A percentile compares a stretch with the other conserved stretches of the same genome.
Conservation (phyloP, 2,797 vertebrate genomes). For the Manis crassicaudata region DNA sequence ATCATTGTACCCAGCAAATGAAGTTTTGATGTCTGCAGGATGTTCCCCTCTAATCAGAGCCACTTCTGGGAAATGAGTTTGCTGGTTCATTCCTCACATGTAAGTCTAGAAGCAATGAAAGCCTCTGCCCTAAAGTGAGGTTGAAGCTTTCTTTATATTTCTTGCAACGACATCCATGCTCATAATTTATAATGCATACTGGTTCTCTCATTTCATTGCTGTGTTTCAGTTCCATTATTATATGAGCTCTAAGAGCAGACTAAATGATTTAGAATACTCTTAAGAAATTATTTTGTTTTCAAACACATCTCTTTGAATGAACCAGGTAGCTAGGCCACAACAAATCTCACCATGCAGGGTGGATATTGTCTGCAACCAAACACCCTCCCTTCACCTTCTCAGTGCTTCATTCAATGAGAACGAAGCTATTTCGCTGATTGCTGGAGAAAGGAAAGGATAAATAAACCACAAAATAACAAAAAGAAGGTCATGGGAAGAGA, state of each 20-base stretch:
- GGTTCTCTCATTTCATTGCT: background rate
- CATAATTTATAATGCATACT: background rate
- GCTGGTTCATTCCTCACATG: background rate
- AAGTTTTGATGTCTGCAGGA: background rate
- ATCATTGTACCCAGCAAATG: background rate
- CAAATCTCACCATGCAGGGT: background rate
- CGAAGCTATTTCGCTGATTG: no score
- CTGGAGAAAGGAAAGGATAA: background rate
- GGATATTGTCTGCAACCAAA: background rate
- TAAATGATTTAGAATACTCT: background rate
- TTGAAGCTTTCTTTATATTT: background rate
- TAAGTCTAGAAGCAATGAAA: background rate
- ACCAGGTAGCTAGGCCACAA: background rate
- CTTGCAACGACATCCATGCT: background rate
- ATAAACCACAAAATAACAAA: constrained; percentile 35
- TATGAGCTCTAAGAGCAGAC: background rate
- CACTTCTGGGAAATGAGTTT: background rate
- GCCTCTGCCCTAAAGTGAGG: background rate
- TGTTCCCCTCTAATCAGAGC: background rate
- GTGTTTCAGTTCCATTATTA: background rate
- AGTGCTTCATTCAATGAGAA: background rate
- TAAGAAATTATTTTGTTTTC: background rate
- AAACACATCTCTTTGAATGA: background rate
- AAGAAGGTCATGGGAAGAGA: constrained; percentile 27
- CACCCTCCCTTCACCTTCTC: background rate